Percentiles rank a stretch among this genome's conserved stretches.
Evolutionary conservation across 1,140 invertebrate species (phyloP).

Genomic region (Thaumetopoea pityocampa): DNA sequence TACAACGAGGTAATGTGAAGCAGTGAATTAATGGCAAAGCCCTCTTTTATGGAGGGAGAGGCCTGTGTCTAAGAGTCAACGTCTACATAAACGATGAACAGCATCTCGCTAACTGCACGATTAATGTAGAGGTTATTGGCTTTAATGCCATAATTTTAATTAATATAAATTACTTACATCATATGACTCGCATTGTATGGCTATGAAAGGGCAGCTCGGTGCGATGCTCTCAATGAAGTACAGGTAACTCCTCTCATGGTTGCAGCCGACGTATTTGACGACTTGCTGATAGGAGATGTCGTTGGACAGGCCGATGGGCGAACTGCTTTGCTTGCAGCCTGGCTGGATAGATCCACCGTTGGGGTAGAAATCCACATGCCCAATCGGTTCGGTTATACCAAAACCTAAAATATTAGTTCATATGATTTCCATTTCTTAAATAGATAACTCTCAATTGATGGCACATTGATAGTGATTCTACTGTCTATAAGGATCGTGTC

Average conservation of each 20-base stretch:
- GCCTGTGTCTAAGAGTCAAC: too few species aligned
- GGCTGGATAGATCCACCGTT: constrained; percentile 92
- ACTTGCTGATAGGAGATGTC: constrained; percentile 80
- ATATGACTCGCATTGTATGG: constrained; percentile 87
- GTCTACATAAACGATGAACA: too few species aligned
- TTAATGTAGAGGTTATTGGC: too few species aligned
- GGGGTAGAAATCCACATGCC: constrained; percentile 93
- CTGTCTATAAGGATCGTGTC: too few species aligned
- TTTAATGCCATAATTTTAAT: too few species aligned
- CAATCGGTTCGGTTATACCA: constrained; percentile 87
- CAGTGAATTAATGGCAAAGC: too few species aligned
- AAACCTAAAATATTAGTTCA: constrained; percentile 78
- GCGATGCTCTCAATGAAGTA: constrained; percentile 92
- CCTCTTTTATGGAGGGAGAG: too few species aligned
- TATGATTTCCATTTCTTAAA: too few species aligned
- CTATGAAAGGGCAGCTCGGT: constrained; percentile 83
- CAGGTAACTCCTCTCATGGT: constrained; percentile 89
- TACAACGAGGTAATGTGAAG: too few species aligned
- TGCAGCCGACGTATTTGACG: constrained; percentile 87
- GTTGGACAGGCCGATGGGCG: constrained; percentile 81
- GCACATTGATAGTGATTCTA: too few species aligned
- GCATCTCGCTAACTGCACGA: too few species aligned
- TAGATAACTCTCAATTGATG: too few species aligned
- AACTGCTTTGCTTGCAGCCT: constrained; percentile 85
- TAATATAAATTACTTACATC: constrained; percentile 69